Conservation (phyloP, 2,797 vertebrate genomes). For the Gymnothorax reevesii region DNA sequence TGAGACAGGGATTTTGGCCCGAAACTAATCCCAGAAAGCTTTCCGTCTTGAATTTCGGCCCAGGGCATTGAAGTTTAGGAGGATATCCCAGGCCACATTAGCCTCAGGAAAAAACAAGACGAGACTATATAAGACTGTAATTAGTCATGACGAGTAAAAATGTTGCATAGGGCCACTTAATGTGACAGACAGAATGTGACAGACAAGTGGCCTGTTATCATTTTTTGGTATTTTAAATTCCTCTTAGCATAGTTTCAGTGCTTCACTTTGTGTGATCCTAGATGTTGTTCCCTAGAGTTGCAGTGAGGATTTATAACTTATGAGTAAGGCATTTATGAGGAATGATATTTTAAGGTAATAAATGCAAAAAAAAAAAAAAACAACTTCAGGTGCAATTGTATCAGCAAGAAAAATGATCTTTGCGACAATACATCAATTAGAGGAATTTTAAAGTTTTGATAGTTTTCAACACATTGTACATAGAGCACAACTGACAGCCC, state of each 20-base stretch:
- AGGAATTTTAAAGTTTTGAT: background rate
- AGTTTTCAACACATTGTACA: background rate
- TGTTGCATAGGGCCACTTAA: background rate
- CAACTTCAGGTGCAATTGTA: background rate
- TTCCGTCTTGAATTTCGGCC: slow-evolving; percentile 8
- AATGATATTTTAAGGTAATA: background rate
- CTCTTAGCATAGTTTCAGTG: background rate
- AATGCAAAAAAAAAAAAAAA: background rate
- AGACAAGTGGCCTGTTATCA: background rate
- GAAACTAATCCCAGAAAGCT: slow-evolving; percentile 19
- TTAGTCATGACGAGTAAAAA: background rate
- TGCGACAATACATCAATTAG: background rate
- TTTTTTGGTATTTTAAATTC: background rate
- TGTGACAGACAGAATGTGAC: background rate
- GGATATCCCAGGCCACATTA: background rate
- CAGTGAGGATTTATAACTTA: too few species aligned
- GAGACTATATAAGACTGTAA: background rate
- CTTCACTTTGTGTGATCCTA: background rate
- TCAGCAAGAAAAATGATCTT: background rate
- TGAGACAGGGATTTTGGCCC: background rate
- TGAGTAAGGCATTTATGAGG: background rate
- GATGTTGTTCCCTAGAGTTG: too few species aligned
- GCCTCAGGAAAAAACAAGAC: slow-evolving; percentile 8
- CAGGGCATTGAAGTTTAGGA: background rate
- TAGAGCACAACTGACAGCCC: too few species aligned